Conservation (phyloP, 2,888 invertebrate genomes). For the Poecilus cupreus region DNA sequence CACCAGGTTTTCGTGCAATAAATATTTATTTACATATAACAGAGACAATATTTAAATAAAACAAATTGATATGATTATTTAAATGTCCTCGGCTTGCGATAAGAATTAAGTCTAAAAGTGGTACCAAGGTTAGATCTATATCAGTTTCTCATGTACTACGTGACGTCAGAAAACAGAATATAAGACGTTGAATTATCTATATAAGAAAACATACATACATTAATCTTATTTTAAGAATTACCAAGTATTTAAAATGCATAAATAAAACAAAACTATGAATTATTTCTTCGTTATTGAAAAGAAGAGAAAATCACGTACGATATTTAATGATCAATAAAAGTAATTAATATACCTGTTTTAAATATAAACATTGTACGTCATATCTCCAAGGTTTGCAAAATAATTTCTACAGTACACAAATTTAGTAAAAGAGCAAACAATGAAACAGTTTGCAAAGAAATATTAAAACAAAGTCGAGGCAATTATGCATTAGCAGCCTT, state of each 20-base stretch:
- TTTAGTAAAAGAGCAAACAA: no score
- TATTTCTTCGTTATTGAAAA: not conserved
- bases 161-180: not conserved
- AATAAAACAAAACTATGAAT: not conserved
- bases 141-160: not conserved
- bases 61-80: no score
- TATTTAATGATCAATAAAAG: not conserved
- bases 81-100: not conserved
- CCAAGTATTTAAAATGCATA: no score
- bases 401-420: no score
- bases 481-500: not conserved
- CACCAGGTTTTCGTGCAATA: no score
- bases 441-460: no score
- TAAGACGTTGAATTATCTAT: not conserved
- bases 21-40: no score
- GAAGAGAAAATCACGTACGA: not conserved
- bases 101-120: not conserved
- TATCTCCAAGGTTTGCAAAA: no score
- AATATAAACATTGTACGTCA: no score
- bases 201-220: not conserved
- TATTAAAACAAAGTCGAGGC: not conserved
- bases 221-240: no score
- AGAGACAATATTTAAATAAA: no score
- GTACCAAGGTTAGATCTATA: constrained; percentile 19
- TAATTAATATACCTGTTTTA: no score